Conservation (phyloP, 2,113 vertebrate species). For the Synchiropus splendidus region DNA sequence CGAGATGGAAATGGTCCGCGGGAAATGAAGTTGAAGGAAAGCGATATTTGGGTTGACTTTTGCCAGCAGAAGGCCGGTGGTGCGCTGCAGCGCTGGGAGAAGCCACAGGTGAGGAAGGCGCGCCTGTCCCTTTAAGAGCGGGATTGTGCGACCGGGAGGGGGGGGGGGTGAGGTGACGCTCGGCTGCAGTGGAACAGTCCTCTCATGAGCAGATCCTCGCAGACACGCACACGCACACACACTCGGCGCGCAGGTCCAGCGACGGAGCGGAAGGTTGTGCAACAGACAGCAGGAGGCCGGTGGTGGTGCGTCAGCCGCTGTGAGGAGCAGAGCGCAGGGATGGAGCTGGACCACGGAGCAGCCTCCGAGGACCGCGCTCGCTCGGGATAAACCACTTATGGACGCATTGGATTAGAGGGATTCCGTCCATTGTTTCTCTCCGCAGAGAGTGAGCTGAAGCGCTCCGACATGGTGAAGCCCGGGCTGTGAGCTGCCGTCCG, state of each 20-base stretch:
- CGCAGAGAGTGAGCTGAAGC: neutral
- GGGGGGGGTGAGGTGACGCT: constrained; percentile 7
- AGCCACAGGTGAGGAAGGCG: constrained; percentile 36
- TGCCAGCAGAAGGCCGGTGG: too few relatives aligned
- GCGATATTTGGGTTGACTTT: too few relatives aligned
- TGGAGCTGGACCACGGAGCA: constrained; percentile 35
- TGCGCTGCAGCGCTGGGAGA: neutral
- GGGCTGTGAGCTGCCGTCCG: constrained; percentile 17
- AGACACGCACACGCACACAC: constrained; percentile 15
- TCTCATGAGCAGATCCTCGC: constrained; percentile 56
- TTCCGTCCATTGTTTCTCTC: constrained; percentile 37
- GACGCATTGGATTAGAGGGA: constrained; percentile 56
- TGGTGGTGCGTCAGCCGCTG: constrained; percentile 48
- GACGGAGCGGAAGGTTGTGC: constrained; percentile 24
- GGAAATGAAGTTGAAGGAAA: too few relatives aligned
- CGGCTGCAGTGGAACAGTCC: constrained; percentile 60
- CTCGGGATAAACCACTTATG: constrained; percentile 63
- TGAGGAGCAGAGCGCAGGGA: constrained; percentile 35
- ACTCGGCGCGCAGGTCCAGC: constrained; percentile 1
- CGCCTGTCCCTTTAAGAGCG: constrained; percentile 58
- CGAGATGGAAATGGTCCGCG: too few relatives aligned
- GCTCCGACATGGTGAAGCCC: constrained; percentile 17
- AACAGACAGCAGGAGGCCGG: constrained; percentile 23
- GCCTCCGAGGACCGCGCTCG: constrained; percentile 38
- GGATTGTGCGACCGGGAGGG: constrained; percentile 36